Conservation (phyloP, 2,888 invertebrate species). For the Torymus auratus region DNA sequence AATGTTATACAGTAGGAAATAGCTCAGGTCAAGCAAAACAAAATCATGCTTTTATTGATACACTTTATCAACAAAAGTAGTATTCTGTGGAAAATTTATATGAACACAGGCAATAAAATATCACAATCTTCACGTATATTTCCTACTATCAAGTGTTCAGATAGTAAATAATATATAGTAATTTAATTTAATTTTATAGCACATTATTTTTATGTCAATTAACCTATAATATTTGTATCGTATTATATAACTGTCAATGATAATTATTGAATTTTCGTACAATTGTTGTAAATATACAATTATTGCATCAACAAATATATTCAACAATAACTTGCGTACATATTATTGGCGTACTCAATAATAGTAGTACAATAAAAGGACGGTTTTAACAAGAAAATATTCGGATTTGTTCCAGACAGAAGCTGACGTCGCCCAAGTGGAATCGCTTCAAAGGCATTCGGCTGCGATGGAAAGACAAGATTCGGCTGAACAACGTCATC, state of each 20-base stretch:
- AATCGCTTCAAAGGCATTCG: slow-evolving; percentile 99
- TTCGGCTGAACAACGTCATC: slow-evolving; percentile 98
- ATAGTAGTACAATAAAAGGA: not conserved
- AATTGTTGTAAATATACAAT: not conserved
- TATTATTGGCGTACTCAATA: too few species aligned
- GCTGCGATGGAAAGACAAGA: slow-evolving; percentile 98
- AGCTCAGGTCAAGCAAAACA: too few species aligned
- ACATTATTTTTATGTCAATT: not conserved
- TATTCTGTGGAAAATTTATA: slow-evolving; percentile 25
- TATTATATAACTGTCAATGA: too few species aligned
- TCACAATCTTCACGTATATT: not conserved
- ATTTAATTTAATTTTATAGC: slow-evolving; percentile 9
- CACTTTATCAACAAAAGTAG: slow-evolving; percentile 2
- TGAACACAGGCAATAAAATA: not conserved
- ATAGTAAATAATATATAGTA: not conserved
- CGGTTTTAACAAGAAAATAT: slow-evolving; percentile 54
- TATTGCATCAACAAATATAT: slow-evolving; percentile 11
- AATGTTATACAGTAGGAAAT: not conserved
- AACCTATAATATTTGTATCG: too few species aligned
- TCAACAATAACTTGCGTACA: not conserved
- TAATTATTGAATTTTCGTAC: not conserved
- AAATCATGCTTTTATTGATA: not conserved
- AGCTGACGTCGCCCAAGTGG: slow-evolving; percentile 99
- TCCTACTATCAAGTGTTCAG: slow-evolving; percentile 7
- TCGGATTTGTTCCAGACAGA: slow-evolving; percentile 87